phyloP scores from a whole-genome alignment of 64 coral and sea anemone species.

The Orbicella faveolata region DNA sequence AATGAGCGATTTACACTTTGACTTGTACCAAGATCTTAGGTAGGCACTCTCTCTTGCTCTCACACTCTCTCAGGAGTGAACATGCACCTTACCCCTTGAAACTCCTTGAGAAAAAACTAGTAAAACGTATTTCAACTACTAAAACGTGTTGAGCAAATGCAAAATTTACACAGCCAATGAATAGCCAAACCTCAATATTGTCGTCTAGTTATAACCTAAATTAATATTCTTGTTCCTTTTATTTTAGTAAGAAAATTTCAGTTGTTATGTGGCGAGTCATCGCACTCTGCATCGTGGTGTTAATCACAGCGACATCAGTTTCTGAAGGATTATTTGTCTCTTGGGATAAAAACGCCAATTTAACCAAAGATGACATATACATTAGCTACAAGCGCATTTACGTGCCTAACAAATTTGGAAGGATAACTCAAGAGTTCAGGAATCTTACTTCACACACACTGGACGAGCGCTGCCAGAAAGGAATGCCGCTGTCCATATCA shows the following conservation, averaged over 20 bases:
- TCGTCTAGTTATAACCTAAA: too few relatives aligned
- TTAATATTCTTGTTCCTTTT: background rate
- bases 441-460: conserved; percentile 71
- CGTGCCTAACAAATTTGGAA: conserved; percentile 18
- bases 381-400: background rate
- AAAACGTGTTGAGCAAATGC: too few relatives aligned
- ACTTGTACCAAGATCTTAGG: too few relatives aligned
- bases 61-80: too few relatives aligned
- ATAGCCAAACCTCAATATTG: too few relatives aligned
- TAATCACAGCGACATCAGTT: background rate
- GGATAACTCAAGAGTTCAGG: background rate
- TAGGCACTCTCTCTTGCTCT: too few relatives aligned
- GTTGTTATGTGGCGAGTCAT: background rate
- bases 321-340: conserved; percentile 49
- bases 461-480: conserved; percentile 71
- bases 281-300: background rate
- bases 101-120: too few relatives aligned
- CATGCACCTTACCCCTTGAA: too few relatives aligned
- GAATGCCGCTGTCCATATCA: conserved; percentile 66
- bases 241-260: background rate
- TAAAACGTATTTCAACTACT: too few relatives aligned
- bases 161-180: too few relatives aligned
- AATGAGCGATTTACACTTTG: too few relatives aligned
- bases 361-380: conserved; percentile 50
- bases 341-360: conserved; percentile 48